Conservation (phyloP, 1,140 invertebrate species). For the Pomacea maculata region DNA sequence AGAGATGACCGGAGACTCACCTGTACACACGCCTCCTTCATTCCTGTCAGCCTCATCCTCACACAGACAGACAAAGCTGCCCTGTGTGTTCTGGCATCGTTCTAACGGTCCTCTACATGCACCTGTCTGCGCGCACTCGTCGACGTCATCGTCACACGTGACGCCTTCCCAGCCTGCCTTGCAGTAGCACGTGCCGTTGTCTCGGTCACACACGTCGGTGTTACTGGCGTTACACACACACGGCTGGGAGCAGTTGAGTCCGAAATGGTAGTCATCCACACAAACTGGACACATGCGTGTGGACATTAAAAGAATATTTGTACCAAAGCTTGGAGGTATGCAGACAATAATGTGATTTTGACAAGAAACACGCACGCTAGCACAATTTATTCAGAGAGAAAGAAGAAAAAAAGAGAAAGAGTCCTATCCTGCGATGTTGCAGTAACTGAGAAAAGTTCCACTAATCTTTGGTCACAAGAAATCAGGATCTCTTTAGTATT, state of each 20-base stretch:
- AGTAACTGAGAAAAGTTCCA: too few species aligned
- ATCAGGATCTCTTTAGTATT: too few species aligned
- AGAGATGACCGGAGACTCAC: too few species aligned
- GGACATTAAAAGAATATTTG: too few species aligned
- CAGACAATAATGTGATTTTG: too few species aligned
- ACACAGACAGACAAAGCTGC: slow-evolving; percentile 18
- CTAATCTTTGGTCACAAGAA: too few species aligned
- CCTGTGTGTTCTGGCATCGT: slow-evolving; percentile 8
- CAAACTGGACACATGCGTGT: neutral
- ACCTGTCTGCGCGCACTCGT: slow-evolving; percentile 15
- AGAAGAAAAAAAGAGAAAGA: too few species aligned
- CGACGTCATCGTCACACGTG: slow-evolving; percentile 18
- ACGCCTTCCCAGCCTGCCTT: slow-evolving; percentile 17
- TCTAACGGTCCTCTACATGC: neutral
- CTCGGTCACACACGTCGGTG: slow-evolving; percentile 18
- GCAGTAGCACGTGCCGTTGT: slow-evolving; percentile 27
- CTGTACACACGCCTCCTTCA: too few species aligned
- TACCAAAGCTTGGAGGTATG: too few species aligned
- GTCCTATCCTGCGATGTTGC: too few species aligned
- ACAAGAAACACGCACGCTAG: too few species aligned
- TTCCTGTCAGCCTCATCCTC: neutral
- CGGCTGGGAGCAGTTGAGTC: slow-evolving; percentile 2
- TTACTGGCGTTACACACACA: slow-evolving; percentile 12
- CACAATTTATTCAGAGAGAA: too few species aligned
- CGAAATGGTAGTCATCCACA: slow-evolving; percentile 19